Base-by-base conservation (phyloP, 1,140 invertebrate genomes). In the Dendrolimus kikuchii region DNA sequence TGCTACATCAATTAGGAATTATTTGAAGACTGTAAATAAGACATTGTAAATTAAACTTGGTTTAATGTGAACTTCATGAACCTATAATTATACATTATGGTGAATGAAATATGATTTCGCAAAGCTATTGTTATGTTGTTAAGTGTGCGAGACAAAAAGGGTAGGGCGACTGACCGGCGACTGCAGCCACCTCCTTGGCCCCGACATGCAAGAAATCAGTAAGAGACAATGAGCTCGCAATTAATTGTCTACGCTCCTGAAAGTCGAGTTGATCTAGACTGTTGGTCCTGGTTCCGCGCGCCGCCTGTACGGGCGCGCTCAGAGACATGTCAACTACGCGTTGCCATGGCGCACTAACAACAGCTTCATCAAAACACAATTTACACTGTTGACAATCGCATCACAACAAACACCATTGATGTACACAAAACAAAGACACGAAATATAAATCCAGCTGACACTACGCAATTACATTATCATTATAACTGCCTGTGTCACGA, bases 201-300 rank as follows among this genome's bases (percentile, higher is more conserved):
- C 92, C 91, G 65, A 93, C 93, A 51, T 93, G 92, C 49, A 96
- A 78, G 75, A 96, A 95, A 79, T 96, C 95, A 51, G 94, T 95
- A 39, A 96, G 86, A 44, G 94, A 96, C 64, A 96, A 80, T 38
- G 94, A 95, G 46, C 94, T 95, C 5, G 95, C 95, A 54, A 97
- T 96, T 60, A 96, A 88, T 86, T 95, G 93, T 57, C 95, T 88
- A 83, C 95, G 95, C 88, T 97, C 95, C 81, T 96, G 94, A 75
- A 96, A 97, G 85, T 96, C 96, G 38, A 96, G 90, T 82, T 94
- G 95, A 87, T 96, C 95, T 87, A 96, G 89, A 65, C 94, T 95
- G 75, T 93, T 95, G 82, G 94, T 95, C 60, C 94, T 77, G 57
- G 74, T 78, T 63, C 80, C 80, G 80, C 81, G 81, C 78, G 78